Percentiles rank a stretch among this genome's conserved stretches.
phyloP scores from a whole-genome alignment of 2,888 invertebrate species.

The Leucophenga maculata region DNA sequence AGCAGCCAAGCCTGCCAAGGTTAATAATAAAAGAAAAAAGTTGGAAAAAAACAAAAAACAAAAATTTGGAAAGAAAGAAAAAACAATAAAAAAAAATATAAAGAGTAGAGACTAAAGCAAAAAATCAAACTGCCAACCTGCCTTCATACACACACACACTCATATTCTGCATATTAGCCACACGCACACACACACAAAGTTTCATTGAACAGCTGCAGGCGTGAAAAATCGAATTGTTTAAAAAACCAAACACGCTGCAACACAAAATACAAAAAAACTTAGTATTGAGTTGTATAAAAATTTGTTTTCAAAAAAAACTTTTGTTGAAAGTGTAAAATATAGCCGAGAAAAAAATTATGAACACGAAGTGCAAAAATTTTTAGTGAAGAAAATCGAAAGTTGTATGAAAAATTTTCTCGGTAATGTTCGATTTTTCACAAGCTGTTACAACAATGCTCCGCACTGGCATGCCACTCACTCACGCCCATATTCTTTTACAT shows the following conservation, averaged over 20 bases:
- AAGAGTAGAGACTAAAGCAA: neutral
- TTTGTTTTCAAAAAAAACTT: neutral
- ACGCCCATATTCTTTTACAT: neutral
- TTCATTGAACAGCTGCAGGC: conserved; percentile 16
- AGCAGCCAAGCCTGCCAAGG: conserved; percentile 13
- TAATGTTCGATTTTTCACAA: conserved; percentile 3
- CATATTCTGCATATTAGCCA: conserved; percentile 1
- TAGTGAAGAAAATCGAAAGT: conserved; percentile 23
- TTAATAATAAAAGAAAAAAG: conserved; percentile 2
- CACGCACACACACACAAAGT: no score
- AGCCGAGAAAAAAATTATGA: conserved; percentile 1
- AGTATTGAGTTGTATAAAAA: neutral
- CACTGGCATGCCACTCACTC: neutral
- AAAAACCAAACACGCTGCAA: neutral
- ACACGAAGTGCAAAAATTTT: conserved; percentile 4
- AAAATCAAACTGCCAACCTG: no score
- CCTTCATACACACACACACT: neutral
- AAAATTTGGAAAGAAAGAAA: neutral
- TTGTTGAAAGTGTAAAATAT: no score
- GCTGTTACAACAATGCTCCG: no score
- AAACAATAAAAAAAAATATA: neutral
- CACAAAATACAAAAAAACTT: neutral
- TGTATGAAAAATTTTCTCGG: conserved; percentile 2
- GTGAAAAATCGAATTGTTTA: neutral
- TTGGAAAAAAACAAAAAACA: neutral